phyloP scores from a whole-genome alignment of 2,888 invertebrate genomes.

The Zootermopsis nevadensis region DNA sequence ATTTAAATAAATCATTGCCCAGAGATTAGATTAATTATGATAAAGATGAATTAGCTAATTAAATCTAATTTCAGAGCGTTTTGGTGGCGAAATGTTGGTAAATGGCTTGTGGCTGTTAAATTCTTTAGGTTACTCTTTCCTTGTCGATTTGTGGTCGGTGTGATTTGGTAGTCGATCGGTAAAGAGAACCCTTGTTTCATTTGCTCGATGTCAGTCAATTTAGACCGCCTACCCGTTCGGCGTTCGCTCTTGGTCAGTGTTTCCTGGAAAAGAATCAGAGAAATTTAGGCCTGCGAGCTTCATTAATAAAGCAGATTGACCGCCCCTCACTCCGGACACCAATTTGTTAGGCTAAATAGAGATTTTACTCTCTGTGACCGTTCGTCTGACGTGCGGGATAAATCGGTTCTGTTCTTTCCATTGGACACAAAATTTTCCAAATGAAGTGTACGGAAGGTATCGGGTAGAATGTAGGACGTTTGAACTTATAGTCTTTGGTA shows the following conservation, averaged over 20 bases:
- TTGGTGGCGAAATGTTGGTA: too few relatives aligned
- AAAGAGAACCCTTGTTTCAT: conserved; percentile 16
- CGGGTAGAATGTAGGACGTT: too few relatives aligned
- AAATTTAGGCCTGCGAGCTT: background rate
- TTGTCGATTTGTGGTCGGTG: background rate
- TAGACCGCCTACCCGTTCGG: background rate
- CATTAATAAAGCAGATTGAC: background rate
- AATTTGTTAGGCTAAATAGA: background rate
- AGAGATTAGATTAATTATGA: too few relatives aligned
- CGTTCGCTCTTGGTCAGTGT: background rate
- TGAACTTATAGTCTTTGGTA: too few relatives aligned
- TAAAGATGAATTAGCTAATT: too few relatives aligned
- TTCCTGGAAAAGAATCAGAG: conserved; percentile 18
- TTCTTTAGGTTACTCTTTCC: background rate
- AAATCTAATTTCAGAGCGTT: too few relatives aligned
- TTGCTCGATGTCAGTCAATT: conserved; percentile 21
- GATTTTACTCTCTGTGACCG: background rate
- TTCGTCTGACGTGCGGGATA: too few relatives aligned
- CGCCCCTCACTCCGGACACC: background rate
- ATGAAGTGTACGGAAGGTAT: too few relatives aligned
- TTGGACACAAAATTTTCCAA: too few relatives aligned
- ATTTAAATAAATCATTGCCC: too few relatives aligned
- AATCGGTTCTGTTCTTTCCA: too few relatives aligned
- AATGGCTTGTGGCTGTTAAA: background rate
- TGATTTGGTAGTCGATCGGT: background rate